Evolutionary conservation across 2,888 invertebrate genomes (phyloP).

Genomic region (Allygus modestus): DNA sequence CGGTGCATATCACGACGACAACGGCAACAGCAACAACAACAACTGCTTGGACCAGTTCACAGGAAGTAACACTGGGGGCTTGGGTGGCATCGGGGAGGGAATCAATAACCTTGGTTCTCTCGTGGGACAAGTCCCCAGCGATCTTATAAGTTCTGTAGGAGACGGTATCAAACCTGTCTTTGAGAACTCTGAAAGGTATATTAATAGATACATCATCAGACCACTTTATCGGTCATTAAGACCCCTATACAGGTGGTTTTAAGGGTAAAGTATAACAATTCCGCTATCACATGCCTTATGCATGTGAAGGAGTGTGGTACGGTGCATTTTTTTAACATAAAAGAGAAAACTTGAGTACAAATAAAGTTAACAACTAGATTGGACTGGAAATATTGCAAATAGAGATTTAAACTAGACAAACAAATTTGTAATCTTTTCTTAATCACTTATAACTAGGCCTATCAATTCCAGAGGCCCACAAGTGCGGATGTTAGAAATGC

Average conservation of each 20-base stretch:
- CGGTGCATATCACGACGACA: slow-evolving; percentile 43
- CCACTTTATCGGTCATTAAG: slow-evolving; percentile 63
- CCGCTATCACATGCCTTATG: no score
- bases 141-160: slow-evolving; percentile 39
- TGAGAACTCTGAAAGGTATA: slow-evolving; percentile 62
- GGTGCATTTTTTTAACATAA: no score
- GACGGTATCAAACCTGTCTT: slow-evolving; percentile 60
- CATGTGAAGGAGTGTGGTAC: no score
- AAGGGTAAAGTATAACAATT: neutral
- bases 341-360: no score
- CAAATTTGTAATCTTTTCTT: no score
- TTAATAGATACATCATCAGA: slow-evolving; percentile 62
- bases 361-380: no score
- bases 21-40: slow-evolving; percentile 41
- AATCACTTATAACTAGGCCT: no score
- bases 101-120: slow-evolving; percentile 58
- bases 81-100: slow-evolving; percentile 58
- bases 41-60: slow-evolving; percentile 24
- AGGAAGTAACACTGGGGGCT: slow-evolving; percentile 15
- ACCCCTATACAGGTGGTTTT: slow-evolving; percentile 59
- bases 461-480: no score
- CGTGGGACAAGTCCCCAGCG: slow-evolving; percentile 51
- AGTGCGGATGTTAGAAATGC: no score
- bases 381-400: no score
- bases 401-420: no score